phyloP scores from a whole-genome alignment of 92 coral and sea anemone genomes.

The Actinernus sp. region DNA sequence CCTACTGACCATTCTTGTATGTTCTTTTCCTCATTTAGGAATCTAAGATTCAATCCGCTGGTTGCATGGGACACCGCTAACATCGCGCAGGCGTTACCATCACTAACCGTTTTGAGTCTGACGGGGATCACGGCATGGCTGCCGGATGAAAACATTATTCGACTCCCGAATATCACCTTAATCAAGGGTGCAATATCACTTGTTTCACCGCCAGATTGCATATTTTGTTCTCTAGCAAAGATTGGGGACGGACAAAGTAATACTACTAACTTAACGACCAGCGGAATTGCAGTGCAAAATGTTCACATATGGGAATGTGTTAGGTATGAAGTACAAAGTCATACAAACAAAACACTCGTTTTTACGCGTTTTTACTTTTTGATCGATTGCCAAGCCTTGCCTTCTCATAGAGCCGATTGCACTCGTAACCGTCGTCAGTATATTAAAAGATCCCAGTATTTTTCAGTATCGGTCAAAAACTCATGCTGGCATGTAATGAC shows the following conservation, averaged over 20 bases:
- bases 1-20: no score
- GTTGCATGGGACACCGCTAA: neutral
- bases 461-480: neutral
- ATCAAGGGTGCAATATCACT: neutral
- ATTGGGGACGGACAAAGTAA: no score
- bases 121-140: neutral
- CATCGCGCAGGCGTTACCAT: neutral
- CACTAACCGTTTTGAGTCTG: neutral
- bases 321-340: no score
- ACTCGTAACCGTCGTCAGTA: no score
- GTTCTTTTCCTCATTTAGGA: no score
- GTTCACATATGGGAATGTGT: no score
- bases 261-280: neutral
- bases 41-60: neutral
- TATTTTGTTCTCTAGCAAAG: neutral
- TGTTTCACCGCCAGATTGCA: neutral
- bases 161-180: neutral
- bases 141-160: neutral
- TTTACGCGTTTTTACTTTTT: no score
- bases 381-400: no score
- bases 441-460: no score
- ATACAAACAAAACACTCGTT: no score
- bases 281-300: neutral
- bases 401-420: no score
- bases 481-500: neutral